Percentiles rank a stretch among this genome's conserved stretches.
These are phyloP conservation scores for Didymodactylos carnosus DNA, from an alignment of 2,888 invertebrate genomes.

Conservation along the genomic window DNA sequence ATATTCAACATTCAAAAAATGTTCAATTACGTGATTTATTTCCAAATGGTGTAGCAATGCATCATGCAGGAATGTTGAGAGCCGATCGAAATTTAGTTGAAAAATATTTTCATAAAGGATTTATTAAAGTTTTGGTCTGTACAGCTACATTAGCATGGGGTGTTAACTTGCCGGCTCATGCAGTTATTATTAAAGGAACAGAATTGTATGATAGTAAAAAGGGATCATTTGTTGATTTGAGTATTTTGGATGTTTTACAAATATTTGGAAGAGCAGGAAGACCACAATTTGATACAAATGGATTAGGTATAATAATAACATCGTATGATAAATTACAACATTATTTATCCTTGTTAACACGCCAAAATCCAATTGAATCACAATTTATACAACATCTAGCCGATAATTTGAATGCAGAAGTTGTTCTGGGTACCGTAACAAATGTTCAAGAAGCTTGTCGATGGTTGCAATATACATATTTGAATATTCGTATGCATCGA, in stretches of 20 bases:
- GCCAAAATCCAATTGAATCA: slow-evolving; percentile 93
- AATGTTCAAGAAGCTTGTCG: slow-evolving; percentile 85
- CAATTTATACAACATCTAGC: slow-evolving; percentile 73
- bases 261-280: slow-evolving; percentile 95
- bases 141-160: slow-evolving; percentile 98
- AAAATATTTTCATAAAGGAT: slow-evolving; percentile 66
- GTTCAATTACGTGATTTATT: slow-evolving; percentile 64
- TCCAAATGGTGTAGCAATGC: slow-evolving; percentile 65
- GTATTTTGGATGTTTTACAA: slow-evolving; percentile 73
- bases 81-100: slow-evolving; percentile 58
- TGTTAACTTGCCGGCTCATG: slow-evolving; percentile 93
- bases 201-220: slow-evolving; percentile 89
- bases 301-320: slow-evolving; percentile 86
- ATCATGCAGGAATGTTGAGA: slow-evolving; percentile 84
- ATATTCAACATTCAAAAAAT: slow-evolving; percentile 39
- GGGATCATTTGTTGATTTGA: slow-evolving; percentile 76
- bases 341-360: slow-evolving; percentile 74
- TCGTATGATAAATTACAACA: slow-evolving; percentile 70
- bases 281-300: slow-evolving; percentile 78
- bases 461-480: slow-evolving; percentile 90
- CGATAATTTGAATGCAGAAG: slow-evolving; percentile 94
- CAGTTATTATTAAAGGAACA: slow-evolving; percentile 76
- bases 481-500: slow-evolving; percentile 73
- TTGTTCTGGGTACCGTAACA: slow-evolving; percentile 71
- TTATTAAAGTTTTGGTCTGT: slow-evolving; percentile 67